Base-by-base conservation (phyloP, 2,888 invertebrate genomes). In the Chromoteleia sp. region DNA sequence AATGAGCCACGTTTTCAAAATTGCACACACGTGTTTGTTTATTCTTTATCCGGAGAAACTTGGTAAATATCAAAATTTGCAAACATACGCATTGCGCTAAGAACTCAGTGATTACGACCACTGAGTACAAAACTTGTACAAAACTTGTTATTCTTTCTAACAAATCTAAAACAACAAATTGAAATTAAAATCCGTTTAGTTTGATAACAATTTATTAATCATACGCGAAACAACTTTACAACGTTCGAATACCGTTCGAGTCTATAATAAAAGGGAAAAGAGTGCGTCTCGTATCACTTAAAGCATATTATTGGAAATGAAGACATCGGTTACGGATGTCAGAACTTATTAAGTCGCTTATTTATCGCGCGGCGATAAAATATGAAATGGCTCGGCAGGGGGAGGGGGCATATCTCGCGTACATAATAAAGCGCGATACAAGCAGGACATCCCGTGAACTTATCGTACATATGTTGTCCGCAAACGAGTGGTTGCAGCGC, bases 381-480 rank as follows among this genome's bases (percentile, higher is more conserved):
- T 67, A 75, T 75, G 19, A 56, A 50, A 43, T 19, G 17, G 43
- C 45, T 2, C 33, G 30, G 17, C 10, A 10, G 19, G 10, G 15
- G 58, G 36, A 36, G 15, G 8, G 0, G 8, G 52, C 21, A n/a
- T 43, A 25, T 41, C 33, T 33, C 30, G 41, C 54, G 50, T 54
- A 61, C 48, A 65, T 70, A 76, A 61, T 67, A 70, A 77, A 77
- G 41, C 43, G 52, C 54, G 68, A 61, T 45, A 52, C n/a, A 63
- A 56, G 79, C 59, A 58, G 45, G 65, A 77, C 73, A 63, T 56
- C 52, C 73, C 8, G 77, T 56, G 74, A 14, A 50, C 73, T 56
- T 56, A 74, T 81, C 71, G 58, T 74, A 77, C 83, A 83, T 71
- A 80, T 78, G 76, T 71, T 74, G 75, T 65, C 75, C 76, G 71